phyloP scores from a whole-genome alignment of 2,888 invertebrate species.

The Pardosa pseudoannulata region DNA sequence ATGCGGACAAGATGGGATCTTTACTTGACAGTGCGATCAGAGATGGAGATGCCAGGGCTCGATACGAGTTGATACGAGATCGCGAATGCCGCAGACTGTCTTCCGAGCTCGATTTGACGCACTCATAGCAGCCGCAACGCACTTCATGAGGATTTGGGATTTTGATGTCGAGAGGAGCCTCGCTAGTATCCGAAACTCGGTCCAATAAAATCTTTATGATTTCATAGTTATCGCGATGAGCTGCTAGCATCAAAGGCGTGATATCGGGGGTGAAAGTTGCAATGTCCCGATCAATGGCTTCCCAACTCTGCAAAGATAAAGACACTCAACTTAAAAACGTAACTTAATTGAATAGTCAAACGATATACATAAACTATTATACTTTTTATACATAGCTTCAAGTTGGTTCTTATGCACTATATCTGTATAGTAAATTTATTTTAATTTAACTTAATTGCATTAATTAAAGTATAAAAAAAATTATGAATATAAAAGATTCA shows the following conservation, averaged over 20 bases:
- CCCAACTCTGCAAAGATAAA: slow-evolving; percentile 74
- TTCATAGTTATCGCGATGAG: slow-evolving; percentile 77
- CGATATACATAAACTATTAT: too few relatives aligned
- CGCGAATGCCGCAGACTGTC: slow-evolving; percentile 87
- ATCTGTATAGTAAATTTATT: too few relatives aligned
- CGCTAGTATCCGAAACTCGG: slow-evolving; percentile 81
- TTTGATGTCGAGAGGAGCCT: slow-evolving; percentile 46
- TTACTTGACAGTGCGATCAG: slow-evolving; percentile 93
- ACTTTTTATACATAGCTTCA: too few relatives aligned
- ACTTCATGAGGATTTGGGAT: slow-evolving; percentile 74
- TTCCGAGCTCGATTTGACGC: slow-evolving; percentile 81
- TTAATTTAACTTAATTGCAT: too few relatives aligned
- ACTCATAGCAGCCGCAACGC: slow-evolving; percentile 92
- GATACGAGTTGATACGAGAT: slow-evolving; percentile 93
- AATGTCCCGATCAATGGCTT: slow-evolving; percentile 73
- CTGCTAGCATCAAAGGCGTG: slow-evolving; percentile 86
- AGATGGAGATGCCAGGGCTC: slow-evolving; percentile 93
- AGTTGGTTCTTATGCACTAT: too few relatives aligned
- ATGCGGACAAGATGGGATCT: slow-evolving; percentile 95
- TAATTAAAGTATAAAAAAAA: too few relatives aligned
- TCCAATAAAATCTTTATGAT: slow-evolving; percentile 95
- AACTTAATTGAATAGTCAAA: too few relatives aligned
- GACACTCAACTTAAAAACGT: too few relatives aligned
- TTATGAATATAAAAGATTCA: too few relatives aligned
- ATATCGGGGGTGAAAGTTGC: slow-evolving; percentile 93